These are phyloP conservation scores for Tautogolabrus adspersus DNA, from an alignment of 2,113 vertebrate genomes.

Conservation along the genomic window DNA sequence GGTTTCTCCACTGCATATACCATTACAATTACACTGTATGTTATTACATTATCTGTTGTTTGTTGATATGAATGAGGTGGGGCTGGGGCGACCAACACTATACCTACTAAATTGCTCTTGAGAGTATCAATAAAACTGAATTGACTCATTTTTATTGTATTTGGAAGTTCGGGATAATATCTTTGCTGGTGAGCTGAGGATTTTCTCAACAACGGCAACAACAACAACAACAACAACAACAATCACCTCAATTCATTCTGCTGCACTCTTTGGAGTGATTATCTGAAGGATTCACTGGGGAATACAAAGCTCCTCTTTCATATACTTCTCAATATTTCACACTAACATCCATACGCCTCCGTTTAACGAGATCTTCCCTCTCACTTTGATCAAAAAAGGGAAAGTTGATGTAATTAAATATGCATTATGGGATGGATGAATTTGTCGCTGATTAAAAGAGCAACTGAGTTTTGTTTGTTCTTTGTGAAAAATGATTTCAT, in stretches of 20 bases:
- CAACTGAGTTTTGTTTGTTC: slow-evolving; percentile 58
- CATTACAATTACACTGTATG: slow-evolving; percentile 50
- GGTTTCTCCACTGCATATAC: slow-evolving; percentile 35
- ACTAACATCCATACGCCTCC: slow-evolving; percentile 59
- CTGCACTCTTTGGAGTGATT: slow-evolving; percentile 41
- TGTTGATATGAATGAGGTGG: slow-evolving; percentile 53
- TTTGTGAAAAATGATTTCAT: slow-evolving; percentile 58
- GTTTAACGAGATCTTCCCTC: slow-evolving; percentile 62
- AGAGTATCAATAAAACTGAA: slow-evolving; percentile 64
- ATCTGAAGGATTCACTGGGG: slow-evolving; percentile 45
- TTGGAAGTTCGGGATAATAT: slow-evolving; percentile 61
- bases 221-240: slow-evolving; percentile 35
- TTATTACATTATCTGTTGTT: slow-evolving; percentile 61
- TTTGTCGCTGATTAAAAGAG: slow-evolving; percentile 76
- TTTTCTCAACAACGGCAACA: slow-evolving; percentile 45
- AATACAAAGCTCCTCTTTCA: slow-evolving; percentile 65
- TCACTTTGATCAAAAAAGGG: slow-evolving; percentile 45
- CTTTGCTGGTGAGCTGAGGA: slow-evolving; percentile 57
- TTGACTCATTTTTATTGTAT: slow-evolving; percentile 58
- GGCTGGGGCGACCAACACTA: slow-evolving; percentile 36
- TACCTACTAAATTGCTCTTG: slow-evolving; percentile 57
- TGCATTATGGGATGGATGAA: slow-evolving; percentile 69
- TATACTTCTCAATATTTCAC: slow-evolving; percentile 64
- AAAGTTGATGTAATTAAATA: slow-evolving; percentile 71
- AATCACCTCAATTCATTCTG: slow-evolving; percentile 50